These are phyloP conservation scores for Gobionotothen gibberifrons DNA, from an alignment of 2,797 vertebrate species.

Conservation along the genomic window DNA sequence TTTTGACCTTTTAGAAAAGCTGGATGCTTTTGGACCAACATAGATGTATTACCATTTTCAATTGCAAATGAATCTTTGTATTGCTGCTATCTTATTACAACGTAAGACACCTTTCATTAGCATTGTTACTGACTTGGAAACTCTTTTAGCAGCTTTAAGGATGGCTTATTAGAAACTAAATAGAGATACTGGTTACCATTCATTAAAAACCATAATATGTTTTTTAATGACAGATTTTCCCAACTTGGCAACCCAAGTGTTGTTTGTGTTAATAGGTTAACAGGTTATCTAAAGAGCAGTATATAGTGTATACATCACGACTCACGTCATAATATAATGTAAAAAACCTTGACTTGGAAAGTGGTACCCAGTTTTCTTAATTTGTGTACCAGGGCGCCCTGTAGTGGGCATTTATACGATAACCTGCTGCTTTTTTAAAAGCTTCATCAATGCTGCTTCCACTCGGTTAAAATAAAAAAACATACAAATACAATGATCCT, in stretches of 20 bases:
- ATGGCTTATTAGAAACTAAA: background rate
- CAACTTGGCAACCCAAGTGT: background rate
- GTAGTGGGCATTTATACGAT: background rate
- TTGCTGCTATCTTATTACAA: background rate
- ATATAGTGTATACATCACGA: background rate
- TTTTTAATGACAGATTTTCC: background rate
- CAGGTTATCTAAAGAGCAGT: background rate
- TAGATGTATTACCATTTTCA: background rate
- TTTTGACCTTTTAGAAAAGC: background rate
- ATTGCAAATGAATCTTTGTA: background rate
- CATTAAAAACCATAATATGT: background rate
- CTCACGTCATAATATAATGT: background rate
- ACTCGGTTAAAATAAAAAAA: background rate
- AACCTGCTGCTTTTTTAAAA: background rate
- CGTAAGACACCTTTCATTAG: background rate
- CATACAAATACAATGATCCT: background rate
- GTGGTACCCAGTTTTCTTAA: background rate
- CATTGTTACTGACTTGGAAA: background rate
- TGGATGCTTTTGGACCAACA: background rate
- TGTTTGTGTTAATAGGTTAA: background rate
- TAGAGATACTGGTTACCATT: background rate
- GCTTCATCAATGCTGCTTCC: background rate
- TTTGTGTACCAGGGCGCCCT: slow-evolving; percentile 7
- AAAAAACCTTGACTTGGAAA: background rate
- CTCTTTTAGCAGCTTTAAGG: background rate